Percentiles rank a stretch among this genome's conserved stretches.
These are phyloP conservation scores for Anarsia innoxiella DNA, from an alignment of 2,888 invertebrate genomes.

Conservation along the genomic window DNA sequence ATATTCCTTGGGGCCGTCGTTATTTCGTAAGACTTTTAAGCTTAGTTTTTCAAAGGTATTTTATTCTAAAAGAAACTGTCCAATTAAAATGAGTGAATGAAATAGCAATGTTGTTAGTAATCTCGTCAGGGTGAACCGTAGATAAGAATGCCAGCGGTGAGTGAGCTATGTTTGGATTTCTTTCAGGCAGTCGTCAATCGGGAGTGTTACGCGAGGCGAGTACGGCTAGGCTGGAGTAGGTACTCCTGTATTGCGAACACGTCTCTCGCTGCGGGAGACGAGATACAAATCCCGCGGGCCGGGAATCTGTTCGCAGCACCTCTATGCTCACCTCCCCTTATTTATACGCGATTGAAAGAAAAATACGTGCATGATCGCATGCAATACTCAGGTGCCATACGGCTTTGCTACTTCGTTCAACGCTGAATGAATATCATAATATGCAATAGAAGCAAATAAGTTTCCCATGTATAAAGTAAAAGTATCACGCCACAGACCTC, in stretches of 20 bases:
- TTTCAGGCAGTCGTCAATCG: constrained; percentile 21
- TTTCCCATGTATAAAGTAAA: too few relatives aligned
- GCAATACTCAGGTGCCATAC: constrained; percentile 27
- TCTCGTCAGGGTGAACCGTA: too few relatives aligned
- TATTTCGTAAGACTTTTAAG: background rate
- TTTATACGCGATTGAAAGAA: constrained; percentile 57
- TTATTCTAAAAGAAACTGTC: background rate
- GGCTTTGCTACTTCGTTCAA: too few relatives aligned
- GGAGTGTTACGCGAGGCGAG: constrained; percentile 21
- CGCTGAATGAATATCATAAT: too few relatives aligned
- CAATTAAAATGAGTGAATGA: background rate
- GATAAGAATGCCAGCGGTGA: constrained; percentile 15
- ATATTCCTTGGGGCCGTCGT: constrained; percentile 2
- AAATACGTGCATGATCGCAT: constrained; percentile 45
- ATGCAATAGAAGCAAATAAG: too few relatives aligned
- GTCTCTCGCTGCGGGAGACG: constrained; percentile 54
- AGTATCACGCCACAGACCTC: too few relatives aligned
- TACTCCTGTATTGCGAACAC: constrained; percentile 55
- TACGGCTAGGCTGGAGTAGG: constrained; percentile 26
- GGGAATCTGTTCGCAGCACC: constrained; percentile 54
- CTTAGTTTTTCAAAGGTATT: too few relatives aligned
- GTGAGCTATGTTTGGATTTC: constrained; percentile 23
- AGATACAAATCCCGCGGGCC: constrained; percentile 61
- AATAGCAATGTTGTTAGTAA: too few relatives aligned
- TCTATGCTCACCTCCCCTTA: constrained; percentile 53